Base-by-base conservation (phyloP, 1,140 invertebrate genomes). In the Limonius californicus region DNA sequence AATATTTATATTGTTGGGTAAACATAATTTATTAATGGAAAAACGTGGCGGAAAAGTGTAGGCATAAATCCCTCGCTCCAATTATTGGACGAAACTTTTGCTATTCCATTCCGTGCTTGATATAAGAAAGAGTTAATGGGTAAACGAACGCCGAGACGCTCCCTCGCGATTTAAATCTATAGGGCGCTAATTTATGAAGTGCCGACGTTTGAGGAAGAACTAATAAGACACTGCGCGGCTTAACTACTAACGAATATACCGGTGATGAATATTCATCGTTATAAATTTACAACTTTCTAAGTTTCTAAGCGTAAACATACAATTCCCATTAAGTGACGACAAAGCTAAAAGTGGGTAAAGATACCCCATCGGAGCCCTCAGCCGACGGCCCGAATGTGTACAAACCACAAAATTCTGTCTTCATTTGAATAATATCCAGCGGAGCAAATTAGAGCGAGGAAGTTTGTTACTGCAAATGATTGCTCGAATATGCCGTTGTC, bases 321-420 rank as follows among this genome's bases (percentile, higher is more conserved):
- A 50, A 50, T 50, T 50, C 45, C 45, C 45, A 50, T 50, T 50
- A 50, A 50, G 11, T 50, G 45, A 12, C 45, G 14, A 50, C 45
- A 50, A 19, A 50, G 45, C 45, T 50, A 14, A 39, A 39, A 39
- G 35, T 39, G 35, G 35, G n/a, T 6, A 39, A 39, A 12, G 3
- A 39, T n/a, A 14, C 35, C 35, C 35, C 23, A 4, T 39, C n/a
- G 11, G 8, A 2, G n/a, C 35, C n/a, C 35, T 39, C 35, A 39
- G n/a, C 2, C n/a, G n/a, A 14, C 35, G n/a, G 2, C n/a, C 35
- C 2, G n/a, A 39, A 39, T 39, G 11, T 11, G n/a, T 39, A 39
- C 35, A 39, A 39, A 39, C n/a, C 35, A 39, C 35, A 39, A 39
- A 39, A 39, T 39, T 14, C n/a, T n/a, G n/a, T 39, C 35, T 39